These are phyloP conservation scores for Sylvietta virens DNA, from an alignment of 2,113 vertebrate species.

Conservation along the genomic window DNA sequence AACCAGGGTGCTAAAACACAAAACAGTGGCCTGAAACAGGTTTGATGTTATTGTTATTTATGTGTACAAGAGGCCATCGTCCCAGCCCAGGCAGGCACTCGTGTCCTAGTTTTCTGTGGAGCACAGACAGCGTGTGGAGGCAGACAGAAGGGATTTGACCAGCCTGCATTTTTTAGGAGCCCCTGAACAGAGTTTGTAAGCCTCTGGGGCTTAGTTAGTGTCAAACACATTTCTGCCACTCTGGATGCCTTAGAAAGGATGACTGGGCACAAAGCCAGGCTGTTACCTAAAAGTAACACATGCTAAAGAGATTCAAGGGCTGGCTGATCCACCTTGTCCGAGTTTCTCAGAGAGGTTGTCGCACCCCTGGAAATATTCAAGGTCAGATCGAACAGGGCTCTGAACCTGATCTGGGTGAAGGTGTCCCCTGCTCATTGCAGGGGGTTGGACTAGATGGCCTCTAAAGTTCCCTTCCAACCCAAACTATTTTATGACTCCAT, in stretches of 20 bases:
- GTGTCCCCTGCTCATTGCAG: background rate
- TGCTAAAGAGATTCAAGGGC: background rate
- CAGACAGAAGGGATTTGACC: background rate
- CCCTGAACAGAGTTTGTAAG: background rate
- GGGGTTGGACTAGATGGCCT: background rate
- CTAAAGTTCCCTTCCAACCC: background rate
- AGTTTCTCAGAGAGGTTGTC: background rate
- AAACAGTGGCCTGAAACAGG: background rate
- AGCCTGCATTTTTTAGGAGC: background rate
- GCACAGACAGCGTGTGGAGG: background rate
- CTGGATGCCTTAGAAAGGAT: background rate
- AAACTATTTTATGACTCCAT: background rate
- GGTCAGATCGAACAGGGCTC: background rate
- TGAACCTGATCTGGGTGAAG: background rate
- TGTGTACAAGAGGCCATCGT: background rate
- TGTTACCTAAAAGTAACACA: background rate
- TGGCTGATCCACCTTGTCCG: background rate
- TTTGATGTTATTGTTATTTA: background rate
- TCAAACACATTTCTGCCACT: background rate
- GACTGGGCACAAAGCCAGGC: background rate
- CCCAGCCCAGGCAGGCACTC: background rate
- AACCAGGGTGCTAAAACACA: conserved; percentile 72
- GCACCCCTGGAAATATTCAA: background rate
- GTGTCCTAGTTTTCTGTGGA: background rate
- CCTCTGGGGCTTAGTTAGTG: background rate